Conservation (phyloP, 1,140 invertebrate genomes). For the Portunus trituberculatus region DNA sequence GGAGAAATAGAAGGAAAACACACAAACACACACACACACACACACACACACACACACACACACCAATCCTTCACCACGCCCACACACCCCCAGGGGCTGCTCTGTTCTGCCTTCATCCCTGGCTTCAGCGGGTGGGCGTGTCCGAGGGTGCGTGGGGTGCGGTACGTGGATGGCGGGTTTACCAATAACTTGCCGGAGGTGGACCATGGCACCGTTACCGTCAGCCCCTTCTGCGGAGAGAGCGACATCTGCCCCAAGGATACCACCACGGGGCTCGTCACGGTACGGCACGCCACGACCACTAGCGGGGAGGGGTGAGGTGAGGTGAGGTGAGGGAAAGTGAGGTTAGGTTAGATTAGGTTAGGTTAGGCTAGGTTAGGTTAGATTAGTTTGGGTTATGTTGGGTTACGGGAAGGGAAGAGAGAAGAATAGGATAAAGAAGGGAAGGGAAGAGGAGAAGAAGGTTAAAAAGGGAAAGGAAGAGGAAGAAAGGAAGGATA, state of each 20-base stretch:
- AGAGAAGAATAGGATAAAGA: neutral
- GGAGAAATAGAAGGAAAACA: too few relatives aligned
- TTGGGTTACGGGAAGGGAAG: neutral
- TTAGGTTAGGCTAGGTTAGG: neutral
- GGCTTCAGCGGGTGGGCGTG: conserved; percentile 96
- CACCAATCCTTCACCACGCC: too few relatives aligned
- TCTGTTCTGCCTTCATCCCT: conserved; percentile 97
- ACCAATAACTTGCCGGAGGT: conserved; percentile 96
- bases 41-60: neutral
- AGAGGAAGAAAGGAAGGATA: neutral
- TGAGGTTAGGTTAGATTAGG: too few relatives aligned
- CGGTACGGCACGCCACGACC: conserved; percentile 50
- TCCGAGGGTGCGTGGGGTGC: conserved; percentile 92
- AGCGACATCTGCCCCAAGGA: conserved; percentile 98
- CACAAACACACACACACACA: too few relatives aligned
- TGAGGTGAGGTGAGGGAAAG: neutral
- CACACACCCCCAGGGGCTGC: conserved; percentile 85
- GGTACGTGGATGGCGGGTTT: conserved; percentile 98
- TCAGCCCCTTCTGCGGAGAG: conserved; percentile 98
- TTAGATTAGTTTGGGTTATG: neutral
- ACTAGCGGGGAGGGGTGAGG: neutral
- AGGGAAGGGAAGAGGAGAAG: neutral
- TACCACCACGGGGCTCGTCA: conserved; percentile 76
- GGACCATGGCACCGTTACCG: conserved; percentile 97
- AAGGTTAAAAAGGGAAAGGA: neutral